phyloP scores from a whole-genome alignment of 1,140 invertebrate species.

The Drosophila yakuba region DNA sequence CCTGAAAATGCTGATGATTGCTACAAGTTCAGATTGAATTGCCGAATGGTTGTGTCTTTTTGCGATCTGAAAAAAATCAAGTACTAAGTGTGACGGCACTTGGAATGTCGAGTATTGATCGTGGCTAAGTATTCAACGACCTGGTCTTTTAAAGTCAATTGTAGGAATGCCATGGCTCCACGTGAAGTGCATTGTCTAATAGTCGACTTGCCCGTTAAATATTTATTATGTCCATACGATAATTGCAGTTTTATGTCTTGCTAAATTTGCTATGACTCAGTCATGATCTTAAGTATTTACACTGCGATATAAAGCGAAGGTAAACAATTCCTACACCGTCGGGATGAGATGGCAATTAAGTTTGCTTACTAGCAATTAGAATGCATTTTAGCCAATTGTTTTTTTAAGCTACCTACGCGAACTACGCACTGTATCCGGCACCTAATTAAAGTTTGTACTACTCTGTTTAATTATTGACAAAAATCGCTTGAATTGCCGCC shows the following conservation, averaged over 20 bases:
- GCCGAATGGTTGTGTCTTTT: conserved; percentile 3
- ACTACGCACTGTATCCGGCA: neutral
- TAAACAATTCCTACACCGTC: conserved; percentile 15
- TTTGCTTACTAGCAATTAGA: neutral
- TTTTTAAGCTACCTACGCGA: neutral
- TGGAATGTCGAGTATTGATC: neutral
- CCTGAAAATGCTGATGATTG: too few species aligned
- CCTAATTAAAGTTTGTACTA: conserved; percentile 48
- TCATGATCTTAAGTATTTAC: conserved; percentile 24
- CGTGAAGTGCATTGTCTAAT: neutral
- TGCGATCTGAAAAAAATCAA: conserved; percentile 11
- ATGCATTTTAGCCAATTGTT: neutral
- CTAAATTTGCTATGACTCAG: conserved; percentile 17
- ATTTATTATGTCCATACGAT: conserved; percentile 13
- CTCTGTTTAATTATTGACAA: conserved; percentile 18
- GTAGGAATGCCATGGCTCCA: neutral
- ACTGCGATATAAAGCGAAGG: conserved; percentile 2
- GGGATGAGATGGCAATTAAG: conserved; percentile 17
- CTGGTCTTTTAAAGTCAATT: conserved; percentile 7
- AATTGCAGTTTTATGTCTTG: conserved; percentile 22
- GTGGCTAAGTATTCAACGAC: conserved; percentile 1
- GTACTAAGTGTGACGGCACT: neutral
- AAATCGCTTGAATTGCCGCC: conserved; percentile 3
- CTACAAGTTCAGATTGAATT: neutral
- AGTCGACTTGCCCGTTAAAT: neutral